Evolutionary conservation across 2,888 invertebrate genomes (phyloP), one percentile per base, ranked within the genome.

Genomic region (Apamea monoglypha): DNA sequence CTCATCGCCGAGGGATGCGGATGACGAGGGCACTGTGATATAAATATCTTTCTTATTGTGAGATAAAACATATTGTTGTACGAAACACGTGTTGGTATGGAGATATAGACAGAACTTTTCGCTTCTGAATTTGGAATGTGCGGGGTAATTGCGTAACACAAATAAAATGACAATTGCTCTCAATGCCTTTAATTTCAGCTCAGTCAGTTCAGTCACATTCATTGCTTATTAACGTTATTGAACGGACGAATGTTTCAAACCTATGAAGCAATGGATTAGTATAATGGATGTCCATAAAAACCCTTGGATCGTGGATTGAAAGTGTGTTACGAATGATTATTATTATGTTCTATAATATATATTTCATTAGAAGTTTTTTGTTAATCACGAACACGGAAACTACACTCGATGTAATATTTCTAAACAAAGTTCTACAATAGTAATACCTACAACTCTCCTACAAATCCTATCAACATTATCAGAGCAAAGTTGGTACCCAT

Each of bases 1-100:
- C 44, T 64, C 29, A 72, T 53, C 77, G 70, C 64, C 59, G n/a
- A 68, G 79, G 67, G 74, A 44, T 68, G 25, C n/a, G 50, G 16
- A 44, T 80, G 87, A 83, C 83, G 66, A 83, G 85, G 87, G 85
- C 82, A 66, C 66, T 81, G 44, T n/a, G n/a, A 71, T 44, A 59
- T 68, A 77, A 74, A 47, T 14, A 7, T 29, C 16, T 29, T 16
- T 29, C 14, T 16, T 16, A 61, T 29, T 29, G 16, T 61, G 29
- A 16, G 14, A 29, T 29, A 29, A 61, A n/a, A 29, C 59, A 16
- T 61, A 29, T 29, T 6, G 2, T 56, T 12, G 1, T 25, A 56
- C n/a, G 12, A 56, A 4, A 59, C 14, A 5, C 59, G n/a, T 12
- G n/a, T n/a, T 12, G 4, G 6, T 63, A 63, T 7, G 16, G 7